Evolutionary conservation across 1,140 invertebrate species (phyloP), one percentile per base, ranked within the genome.

Genomic region (Gonioctena quinquepunctata): DNA sequence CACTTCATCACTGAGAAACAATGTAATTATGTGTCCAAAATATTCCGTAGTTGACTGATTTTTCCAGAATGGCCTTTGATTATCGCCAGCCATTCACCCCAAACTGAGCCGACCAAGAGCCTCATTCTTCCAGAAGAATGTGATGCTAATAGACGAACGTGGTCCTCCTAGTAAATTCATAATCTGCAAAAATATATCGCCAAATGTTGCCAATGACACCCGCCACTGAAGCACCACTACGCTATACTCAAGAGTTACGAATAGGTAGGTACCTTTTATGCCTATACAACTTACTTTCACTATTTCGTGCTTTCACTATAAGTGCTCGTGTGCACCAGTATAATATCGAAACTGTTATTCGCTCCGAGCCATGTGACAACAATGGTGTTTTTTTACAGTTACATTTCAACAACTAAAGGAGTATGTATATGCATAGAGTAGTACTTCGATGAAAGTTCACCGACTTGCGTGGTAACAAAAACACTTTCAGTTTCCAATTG

Each of bases 251-350:
- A n/a, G n/a, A n/a, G n/a, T n/a, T n/a, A n/a, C 33, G 11, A 42
- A 42, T 42, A 42, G 33, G 33, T 42, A 42, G 33, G 33, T 42
- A 42, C 33, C 33, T 42, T 42, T 42, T 42, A 42, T 42, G 33
- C 33, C 33, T 42, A 42, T 13, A 42, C 33, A 42, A 42, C 33
- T 42, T 42, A 42, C 50, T 54, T 54, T 54, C 50, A 54, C 50
- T 54, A 54, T 21, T 54, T 18, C 18, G 21, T 54, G 50, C 50
- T 54, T 54, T 54, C 50, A 54, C 50, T 54, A 54, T 54, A 22
- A 54, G 21, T 54, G 21, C 16, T 42, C 18, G 19, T 54, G 21
- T 54, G 3, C 50, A 54, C 21, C 21, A 22, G 6, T 5, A 18
- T 16, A 21, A 18, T 18, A 54, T 18, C 3, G 11, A 54, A 54